A percentile compares a stretch with the other conserved stretches of the same genome.
Evolutionary conservation across 2,888 invertebrate genomes (phyloP).

Genomic region (Gasteruption jaculator): DNA sequence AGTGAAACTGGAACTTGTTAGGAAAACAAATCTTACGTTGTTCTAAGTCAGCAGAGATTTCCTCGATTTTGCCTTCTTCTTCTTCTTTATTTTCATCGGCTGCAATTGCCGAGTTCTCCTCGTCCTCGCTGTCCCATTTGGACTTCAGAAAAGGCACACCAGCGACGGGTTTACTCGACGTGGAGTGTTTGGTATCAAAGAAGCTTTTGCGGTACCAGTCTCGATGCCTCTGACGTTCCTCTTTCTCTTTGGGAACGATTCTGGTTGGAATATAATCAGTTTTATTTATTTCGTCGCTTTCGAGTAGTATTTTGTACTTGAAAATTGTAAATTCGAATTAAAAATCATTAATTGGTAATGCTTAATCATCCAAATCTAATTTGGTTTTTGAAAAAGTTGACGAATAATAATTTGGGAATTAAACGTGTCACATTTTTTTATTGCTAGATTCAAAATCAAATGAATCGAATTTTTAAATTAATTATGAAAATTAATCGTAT

Average conservation of each 20-base stretch:
- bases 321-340: too few relatives aligned
- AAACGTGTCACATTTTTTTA: too few relatives aligned
- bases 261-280: conserved; percentile 27
- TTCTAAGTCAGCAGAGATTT: neutral
- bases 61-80: conserved; percentile 7
- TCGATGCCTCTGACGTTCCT: conserved; percentile 30
- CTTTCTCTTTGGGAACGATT: conserved; percentile 29
- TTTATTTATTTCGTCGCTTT: too few relatives aligned
- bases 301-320: too few relatives aligned
- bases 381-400: too few relatives aligned
- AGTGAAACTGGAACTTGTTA: too few relatives aligned
- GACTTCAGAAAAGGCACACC: conserved; percentile 38
- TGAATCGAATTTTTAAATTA: neutral
- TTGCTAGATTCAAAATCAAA: conserved; percentile 1
- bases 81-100: neutral
- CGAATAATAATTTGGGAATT: too few relatives aligned
- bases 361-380: conserved; percentile 22
- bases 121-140: conserved; percentile 47
- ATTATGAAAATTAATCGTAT: neutral
- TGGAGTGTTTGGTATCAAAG: conserved; percentile 23
- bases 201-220: conserved; percentile 40
- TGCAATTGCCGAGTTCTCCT: conserved; percentile 26
- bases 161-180: conserved; percentile 21
- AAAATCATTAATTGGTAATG: too few relatives aligned
- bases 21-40: conserved; percentile 9